phyloP scores from a whole-genome alignment of 2,888 invertebrate genomes.

The Agrochola lychnidis region DNA sequence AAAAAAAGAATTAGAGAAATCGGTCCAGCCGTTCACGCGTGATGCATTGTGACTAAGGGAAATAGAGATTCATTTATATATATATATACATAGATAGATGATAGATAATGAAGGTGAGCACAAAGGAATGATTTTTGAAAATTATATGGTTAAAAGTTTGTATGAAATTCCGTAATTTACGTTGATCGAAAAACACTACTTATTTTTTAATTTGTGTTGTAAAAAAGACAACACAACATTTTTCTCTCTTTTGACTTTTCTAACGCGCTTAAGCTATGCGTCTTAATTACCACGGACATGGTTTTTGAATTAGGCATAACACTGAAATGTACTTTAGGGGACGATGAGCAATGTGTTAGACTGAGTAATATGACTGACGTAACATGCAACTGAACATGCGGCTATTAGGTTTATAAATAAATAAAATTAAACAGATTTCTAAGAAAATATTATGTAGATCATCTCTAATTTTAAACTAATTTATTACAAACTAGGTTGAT shows the following conservation, averaged over 20 bases:
- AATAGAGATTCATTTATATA: too few species aligned
- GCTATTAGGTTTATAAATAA: conserved; percentile 6
- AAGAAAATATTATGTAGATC: not conserved
- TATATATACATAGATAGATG: too few species aligned
- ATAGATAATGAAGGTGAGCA: not conserved
- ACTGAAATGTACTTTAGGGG: conserved; percentile 54
- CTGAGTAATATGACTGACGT: conserved; percentile 21
- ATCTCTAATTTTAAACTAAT: not conserved
- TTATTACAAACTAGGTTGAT: too few species aligned
- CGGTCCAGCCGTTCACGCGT: too few species aligned
- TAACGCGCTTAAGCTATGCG: conserved; percentile 8
- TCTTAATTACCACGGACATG: conserved; percentile 49
- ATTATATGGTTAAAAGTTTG: not conserved
- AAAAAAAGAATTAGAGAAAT: too few species aligned
- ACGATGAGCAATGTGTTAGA: conserved; percentile 31
- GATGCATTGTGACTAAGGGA: too few species aligned
- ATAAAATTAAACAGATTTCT: too few species aligned
- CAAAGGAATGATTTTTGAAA: accelerated
- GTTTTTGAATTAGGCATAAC: conserved; percentile 59
- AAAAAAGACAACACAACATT: not conserved
- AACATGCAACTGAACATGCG: conserved; percentile 37
- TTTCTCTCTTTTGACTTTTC: conserved; percentile 20
- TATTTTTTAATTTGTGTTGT: too few species aligned
- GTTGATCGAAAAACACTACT: not conserved
- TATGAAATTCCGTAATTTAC: not conserved